A percentile compares a stretch with the other conserved stretches of the same genome.
Evolutionary conservation across 53 echinoderm and acorn worm species (phyloP).

Genomic region (Holothuria scabra): DNA sequence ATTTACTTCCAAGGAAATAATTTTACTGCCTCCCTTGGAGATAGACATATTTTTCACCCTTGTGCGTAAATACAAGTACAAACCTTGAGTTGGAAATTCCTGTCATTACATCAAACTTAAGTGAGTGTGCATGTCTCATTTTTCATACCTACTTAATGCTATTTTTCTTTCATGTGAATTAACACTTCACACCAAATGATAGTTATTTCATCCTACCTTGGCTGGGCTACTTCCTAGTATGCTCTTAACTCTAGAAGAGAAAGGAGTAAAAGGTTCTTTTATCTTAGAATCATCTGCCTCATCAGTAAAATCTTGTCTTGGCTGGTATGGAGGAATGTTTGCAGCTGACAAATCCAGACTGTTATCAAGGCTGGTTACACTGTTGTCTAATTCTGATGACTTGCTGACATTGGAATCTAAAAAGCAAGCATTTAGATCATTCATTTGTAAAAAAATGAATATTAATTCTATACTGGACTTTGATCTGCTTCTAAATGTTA

Average conservation of each 20-base stretch:
- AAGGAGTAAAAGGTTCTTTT: conserved; percentile 73
- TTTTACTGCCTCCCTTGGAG: too few species aligned
- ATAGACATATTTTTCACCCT: too few species aligned
- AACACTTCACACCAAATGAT: background rate
- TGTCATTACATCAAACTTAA: too few species aligned
- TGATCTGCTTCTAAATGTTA: too few species aligned
- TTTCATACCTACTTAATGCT: too few species aligned
- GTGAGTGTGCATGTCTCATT: too few species aligned
- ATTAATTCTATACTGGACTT: too few species aligned
- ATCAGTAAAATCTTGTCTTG: conserved; percentile 52
- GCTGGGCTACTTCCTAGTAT: conserved; percentile 42
- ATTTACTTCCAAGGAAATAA: too few species aligned
- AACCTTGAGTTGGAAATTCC: too few species aligned
- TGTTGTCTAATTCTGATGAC: conserved; percentile 38
- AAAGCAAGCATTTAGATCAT: background rate
- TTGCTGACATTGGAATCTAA: conserved; percentile 16
- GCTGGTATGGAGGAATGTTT: conserved; percentile 81
- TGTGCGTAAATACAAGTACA: too few species aligned
- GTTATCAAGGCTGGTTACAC: conserved; percentile 79
- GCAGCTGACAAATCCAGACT: conserved; percentile 84
- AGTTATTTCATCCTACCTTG: conserved; percentile 26
- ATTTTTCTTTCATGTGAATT: background rate
- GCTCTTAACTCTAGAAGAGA: conserved; percentile 71
- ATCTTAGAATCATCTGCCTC: conserved; percentile 39
- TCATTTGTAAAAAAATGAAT: background rate